A percentile compares a stretch with the other conserved stretches of the same genome.
Conservation (phyloP, 2,888 invertebrate genomes). For the Dryobotodes eremita region DNA sequence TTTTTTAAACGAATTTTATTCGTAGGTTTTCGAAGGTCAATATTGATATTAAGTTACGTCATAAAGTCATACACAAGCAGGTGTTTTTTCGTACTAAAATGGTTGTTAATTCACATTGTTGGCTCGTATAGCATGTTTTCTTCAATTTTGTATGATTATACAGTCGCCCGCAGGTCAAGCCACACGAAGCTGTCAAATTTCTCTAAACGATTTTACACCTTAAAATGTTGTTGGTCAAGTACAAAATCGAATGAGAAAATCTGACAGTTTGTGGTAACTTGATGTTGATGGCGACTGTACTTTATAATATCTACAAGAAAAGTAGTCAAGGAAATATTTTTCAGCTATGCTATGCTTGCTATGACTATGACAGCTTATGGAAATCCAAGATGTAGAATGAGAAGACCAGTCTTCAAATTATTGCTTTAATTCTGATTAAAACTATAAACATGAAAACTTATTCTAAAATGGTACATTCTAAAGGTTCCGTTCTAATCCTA, state of each 20-base stretch:
- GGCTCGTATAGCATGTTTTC: not conserved
- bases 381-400: not conserved
- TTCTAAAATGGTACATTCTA: not conserved
- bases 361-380: not conserved
- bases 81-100: not conserved
- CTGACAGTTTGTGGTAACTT: too few species aligned
- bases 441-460: not conserved
- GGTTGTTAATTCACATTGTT: not conserved
- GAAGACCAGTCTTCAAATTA: not conserved
- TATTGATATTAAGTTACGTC: not conserved
- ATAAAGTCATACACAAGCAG: not conserved
- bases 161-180: too few species aligned
- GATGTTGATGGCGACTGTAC: not conserved
- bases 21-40: slow-evolving; percentile 10
- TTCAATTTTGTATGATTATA: not conserved
- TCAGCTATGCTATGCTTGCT: not conserved
- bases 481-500: too few species aligned
- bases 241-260: too few species aligned
- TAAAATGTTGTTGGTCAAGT: too few species aligned
- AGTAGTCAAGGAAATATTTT: not conserved
- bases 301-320: not conserved
- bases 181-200: too few species aligned
- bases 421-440: not conserved
- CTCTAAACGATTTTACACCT: too few species aligned
- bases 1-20: slow-evolving; percentile 12